Percentiles rank a stretch among this genome's conserved stretches.
These are phyloP conservation scores for Plecotus auritus DNA, from an alignment of 2,113 vertebrate genomes.

Conservation along the genomic window DNA sequence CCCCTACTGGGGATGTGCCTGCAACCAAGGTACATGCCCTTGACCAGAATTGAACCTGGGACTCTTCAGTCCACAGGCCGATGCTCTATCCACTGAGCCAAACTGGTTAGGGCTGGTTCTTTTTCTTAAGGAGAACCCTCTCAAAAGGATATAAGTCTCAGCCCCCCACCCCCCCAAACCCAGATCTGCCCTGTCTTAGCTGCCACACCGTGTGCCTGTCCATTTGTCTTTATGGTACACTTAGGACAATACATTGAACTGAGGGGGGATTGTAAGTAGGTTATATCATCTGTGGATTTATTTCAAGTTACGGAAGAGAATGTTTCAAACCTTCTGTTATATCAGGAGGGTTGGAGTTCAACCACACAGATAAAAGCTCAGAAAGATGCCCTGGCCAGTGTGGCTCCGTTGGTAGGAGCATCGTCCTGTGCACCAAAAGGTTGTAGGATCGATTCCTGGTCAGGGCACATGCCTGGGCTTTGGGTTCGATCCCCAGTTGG, in stretches of 20 bases:
- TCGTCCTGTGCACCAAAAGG: too few species aligned
- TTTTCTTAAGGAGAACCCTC: neutral
- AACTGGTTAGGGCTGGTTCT: too few species aligned
- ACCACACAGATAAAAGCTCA: neutral
- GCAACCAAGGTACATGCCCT: too few species aligned
- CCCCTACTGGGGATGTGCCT: too few species aligned
- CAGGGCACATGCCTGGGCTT: neutral
- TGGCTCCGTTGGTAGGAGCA: too few species aligned
- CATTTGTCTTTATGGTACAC: neutral
- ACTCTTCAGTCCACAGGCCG: too few species aligned
- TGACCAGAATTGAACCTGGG: too few species aligned
- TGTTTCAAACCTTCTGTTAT: neutral
- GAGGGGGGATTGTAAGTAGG: neutral
- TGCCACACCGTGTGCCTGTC: rapidly evolving
- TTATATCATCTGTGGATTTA: neutral
- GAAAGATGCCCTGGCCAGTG: neutral
- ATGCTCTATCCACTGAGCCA: too few species aligned
- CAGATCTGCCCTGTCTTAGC: neutral
- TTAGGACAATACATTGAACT: neutral
- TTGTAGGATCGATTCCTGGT: neutral
- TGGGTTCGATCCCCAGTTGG: too few species aligned
- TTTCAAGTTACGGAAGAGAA: neutral
- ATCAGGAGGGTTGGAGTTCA: neutral
- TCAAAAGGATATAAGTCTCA: neutral
- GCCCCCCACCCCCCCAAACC: neutral